Conservation (phyloP, 2,888 invertebrate species). For the Clunio marinus region DNA sequence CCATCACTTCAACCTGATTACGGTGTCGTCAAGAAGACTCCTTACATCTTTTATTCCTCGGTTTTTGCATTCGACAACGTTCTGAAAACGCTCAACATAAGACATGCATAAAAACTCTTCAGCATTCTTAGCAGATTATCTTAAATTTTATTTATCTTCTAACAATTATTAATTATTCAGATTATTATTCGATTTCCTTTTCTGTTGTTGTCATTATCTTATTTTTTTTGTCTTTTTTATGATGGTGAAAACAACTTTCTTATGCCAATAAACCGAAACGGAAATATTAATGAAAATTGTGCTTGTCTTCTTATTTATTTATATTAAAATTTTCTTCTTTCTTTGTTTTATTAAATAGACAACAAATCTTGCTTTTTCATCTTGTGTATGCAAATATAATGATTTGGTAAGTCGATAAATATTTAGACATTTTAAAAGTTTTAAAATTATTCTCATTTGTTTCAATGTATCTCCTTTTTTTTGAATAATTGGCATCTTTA, state of each 20-base stretch:
- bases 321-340: too few species aligned
- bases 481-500: not conserved
- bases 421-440: too few species aligned
- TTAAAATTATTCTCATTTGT: not conserved
- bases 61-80: constrained; percentile 51
- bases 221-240: not conserved
- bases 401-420: too few species aligned
- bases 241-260: not conserved
- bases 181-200: constrained; percentile 6
- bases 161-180: constrained; percentile 35
- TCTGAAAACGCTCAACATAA: constrained; percentile 42
- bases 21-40: constrained; percentile 47
- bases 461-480: not conserved
- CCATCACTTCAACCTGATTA: constrained; percentile 51
- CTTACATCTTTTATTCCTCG: constrained; percentile 50
- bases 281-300: too few species aligned
- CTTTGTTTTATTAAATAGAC: too few species aligned
- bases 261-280: too few species aligned
- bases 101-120: not conserved
- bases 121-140: constrained; percentile 24
- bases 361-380: too few species aligned
- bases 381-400: too few species aligned
- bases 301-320: too few species aligned
- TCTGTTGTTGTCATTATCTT: not conserved
- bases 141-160: constrained; percentile 6